phyloP scores from a whole-genome alignment of 2,797 vertebrate genomes.

The Poeciliopsis presidionis region DNA sequence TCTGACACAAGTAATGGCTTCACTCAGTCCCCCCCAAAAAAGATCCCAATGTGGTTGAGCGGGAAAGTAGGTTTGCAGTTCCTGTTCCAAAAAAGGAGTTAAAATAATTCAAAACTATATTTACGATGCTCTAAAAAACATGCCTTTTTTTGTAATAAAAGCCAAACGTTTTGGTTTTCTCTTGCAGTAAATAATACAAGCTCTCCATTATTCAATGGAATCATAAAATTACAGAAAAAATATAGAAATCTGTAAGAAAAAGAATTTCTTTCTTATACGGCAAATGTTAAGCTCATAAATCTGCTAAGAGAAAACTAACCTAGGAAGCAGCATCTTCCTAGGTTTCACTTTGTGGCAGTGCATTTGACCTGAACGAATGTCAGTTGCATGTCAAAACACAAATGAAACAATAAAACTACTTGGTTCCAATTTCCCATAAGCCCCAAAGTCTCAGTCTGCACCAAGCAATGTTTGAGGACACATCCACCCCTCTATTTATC shows the following conservation, averaged over 20 bases:
- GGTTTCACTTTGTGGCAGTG: background rate
- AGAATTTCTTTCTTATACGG: background rate
- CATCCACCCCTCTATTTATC: conserved; percentile 58
- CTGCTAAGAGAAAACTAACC: conserved; percentile 23
- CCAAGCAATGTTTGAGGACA: conserved; percentile 57
- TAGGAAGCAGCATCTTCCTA: conserved; percentile 23
- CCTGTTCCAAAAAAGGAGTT: background rate
- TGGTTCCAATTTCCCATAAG: conserved; percentile 46
- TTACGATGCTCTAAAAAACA: background rate
- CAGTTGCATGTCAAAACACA: conserved; percentile 25
- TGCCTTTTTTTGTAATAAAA: background rate
- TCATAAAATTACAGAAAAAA: background rate
- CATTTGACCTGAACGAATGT: conserved; percentile 52
- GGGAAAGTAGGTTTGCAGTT: background rate
- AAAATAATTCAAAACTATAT: background rate
- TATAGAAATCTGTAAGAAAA: background rate
- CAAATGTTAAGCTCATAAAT: background rate
- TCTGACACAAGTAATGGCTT: conserved; percentile 29
- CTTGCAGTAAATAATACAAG: background rate
- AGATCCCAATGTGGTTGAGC: background rate
- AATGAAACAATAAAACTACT: conserved; percentile 21
- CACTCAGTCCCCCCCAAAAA: background rate
- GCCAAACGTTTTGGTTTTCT: background rate
- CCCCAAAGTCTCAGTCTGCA: conserved; percentile 53
- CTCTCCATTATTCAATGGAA: too few species aligned